A percentile compares a stretch with the other conserved stretches of the same genome.
These are phyloP conservation scores for Ectobius pallidus DNA, from an alignment of 2,888 invertebrate genomes.

Conservation along the genomic window DNA sequence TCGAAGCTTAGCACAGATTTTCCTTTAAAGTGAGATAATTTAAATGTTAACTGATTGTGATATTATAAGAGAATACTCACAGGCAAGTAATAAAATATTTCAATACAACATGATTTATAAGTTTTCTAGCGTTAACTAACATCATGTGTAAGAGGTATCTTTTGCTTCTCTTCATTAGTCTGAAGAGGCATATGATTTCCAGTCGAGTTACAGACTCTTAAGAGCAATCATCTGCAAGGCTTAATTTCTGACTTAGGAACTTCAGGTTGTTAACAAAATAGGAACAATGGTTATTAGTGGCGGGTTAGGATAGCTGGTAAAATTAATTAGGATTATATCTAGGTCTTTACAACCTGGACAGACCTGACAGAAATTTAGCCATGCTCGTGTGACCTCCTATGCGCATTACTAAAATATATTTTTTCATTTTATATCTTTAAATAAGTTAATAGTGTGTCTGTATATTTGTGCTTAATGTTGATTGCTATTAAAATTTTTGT, in stretches of 20 bases:
- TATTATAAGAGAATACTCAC: too few relatives aligned
- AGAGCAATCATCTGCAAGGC: neutral
- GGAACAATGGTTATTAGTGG: neutral
- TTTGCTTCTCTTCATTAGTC: too few relatives aligned
- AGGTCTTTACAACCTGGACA: slow-evolving; percentile 2
- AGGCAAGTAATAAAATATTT: too few relatives aligned
- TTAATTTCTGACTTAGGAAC: neutral
- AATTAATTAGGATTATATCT: neutral
- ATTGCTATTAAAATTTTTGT: neutral
- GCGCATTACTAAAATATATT: neutral
- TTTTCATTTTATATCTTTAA: neutral
- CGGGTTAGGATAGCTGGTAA: neutral
- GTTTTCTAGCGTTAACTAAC: too few relatives aligned
- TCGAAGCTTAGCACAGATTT: too few relatives aligned
- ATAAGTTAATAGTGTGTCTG: neutral
- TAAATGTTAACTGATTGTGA: too few relatives aligned
- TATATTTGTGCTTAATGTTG: slow-evolving; percentile 11
- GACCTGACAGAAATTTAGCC: slow-evolving; percentile 1
- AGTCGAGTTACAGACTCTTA: too few relatives aligned
- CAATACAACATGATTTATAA: too few relatives aligned
- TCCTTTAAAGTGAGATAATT: too few relatives aligned
- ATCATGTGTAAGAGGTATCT: too few relatives aligned
- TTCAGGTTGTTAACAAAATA: neutral
- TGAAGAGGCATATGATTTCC: too few relatives aligned
- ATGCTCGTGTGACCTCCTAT: neutral